Evolutionary conservation across 2,797 vertebrate genomes (phyloP).

Genomic region (Naso thynnoides): DNA sequence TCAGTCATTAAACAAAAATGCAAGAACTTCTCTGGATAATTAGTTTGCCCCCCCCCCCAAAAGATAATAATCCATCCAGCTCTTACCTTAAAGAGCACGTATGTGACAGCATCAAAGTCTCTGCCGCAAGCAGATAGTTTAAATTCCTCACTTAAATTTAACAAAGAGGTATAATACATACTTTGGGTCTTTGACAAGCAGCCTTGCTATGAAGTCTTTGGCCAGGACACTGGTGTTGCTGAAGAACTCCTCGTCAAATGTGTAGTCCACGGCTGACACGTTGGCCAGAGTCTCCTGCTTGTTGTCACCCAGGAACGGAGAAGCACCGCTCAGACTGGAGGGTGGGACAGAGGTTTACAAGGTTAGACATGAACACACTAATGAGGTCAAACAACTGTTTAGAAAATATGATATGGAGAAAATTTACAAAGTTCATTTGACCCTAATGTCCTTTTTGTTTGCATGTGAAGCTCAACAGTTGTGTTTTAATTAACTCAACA

Average conservation of each 20-base stretch:
- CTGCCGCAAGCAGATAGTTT: background rate
- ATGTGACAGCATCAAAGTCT: background rate
- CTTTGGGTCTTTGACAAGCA: slow-evolving; percentile 98
- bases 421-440: rapidly evolving
- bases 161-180: slow-evolving; percentile 74
- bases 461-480: background rate
- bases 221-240: slow-evolving; percentile 94
- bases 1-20: too few relatives aligned
- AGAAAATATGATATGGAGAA: background rate
- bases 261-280: slow-evolving; percentile 96
- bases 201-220: slow-evolving; percentile 96
- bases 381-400: background rate
- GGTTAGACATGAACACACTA: background rate
- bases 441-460: background rate
- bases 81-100: background rate
- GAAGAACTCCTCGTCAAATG: slow-evolving; percentile 98
- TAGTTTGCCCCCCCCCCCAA: too few relatives aligned
- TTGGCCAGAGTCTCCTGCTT: slow-evolving; percentile 98
- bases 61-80: too few relatives aligned
- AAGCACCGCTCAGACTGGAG: slow-evolving; percentile 93
- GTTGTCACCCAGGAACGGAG: slow-evolving; percentile 97
- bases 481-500: background rate
- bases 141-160: background rate
- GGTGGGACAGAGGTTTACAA: background rate
- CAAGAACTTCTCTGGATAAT: too few relatives aligned